Base-by-base conservation (phyloP, 2,888 invertebrate genomes). In the Meloe dianella region DNA sequence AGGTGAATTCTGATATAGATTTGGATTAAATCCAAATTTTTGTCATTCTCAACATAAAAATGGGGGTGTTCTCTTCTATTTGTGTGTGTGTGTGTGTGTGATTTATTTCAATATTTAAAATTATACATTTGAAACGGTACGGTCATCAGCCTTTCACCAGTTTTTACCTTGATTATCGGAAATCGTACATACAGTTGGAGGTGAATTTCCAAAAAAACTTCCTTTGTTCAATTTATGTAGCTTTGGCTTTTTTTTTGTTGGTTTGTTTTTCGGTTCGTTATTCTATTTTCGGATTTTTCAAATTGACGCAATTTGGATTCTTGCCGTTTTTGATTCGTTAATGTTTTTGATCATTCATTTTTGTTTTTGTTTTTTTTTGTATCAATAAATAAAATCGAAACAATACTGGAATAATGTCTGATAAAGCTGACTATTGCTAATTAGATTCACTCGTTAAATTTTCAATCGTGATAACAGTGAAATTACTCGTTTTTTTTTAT, bases 231-330 rank as follows among this genome's bases (percentile, higher is more conserved):
- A 38, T 38, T 38, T 38, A 38, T 38, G 6, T 32, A 38, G 1
- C 14, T 38, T 14, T 38, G 32, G 32, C 32, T 30, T 30, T 35
- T 35, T 1, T 4, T 14, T 35, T 9, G 47, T 20, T 47, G 47
- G 8, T 20, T 47, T 47, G 14, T 1, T 20, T 20, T 47, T 38
- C 7, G 4, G 6, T 17, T 17, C 41, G 17, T n/a, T 10, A 10
- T 20, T 47, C 47, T 47, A 47, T 47, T 47, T n/a, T 22, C 10
- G 10, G n/a, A 47, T 10, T 9, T 47, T 41, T 47, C n/a, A 22
- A 47, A 47, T 47, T 47, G 47, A 47, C 47, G 47, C 20, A 47
- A 47, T 20, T 47, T 47, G 47, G 47, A 20, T 47, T 47, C 47
- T 20, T 47, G 47, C 20, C 20, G n/a, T n/a, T n/a, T 8, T 20